phyloP scores from a whole-genome alignment of 2,113 vertebrate species.

The Peromyscus maniculatus region DNA sequence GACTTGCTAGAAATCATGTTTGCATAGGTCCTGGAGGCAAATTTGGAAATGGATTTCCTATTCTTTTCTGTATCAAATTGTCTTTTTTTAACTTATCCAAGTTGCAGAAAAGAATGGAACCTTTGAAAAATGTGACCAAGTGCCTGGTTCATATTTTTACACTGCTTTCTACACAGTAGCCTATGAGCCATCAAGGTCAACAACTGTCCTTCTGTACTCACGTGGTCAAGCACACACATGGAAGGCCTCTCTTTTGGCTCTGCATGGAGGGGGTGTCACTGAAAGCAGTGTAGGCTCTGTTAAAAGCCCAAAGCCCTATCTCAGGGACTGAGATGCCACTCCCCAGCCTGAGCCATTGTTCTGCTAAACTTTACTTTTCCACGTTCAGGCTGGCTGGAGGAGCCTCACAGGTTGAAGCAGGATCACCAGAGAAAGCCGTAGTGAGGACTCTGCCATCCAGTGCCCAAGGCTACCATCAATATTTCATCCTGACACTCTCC shows the following conservation, averaged over 20 bases:
- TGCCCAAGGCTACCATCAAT: conserved; percentile 57
- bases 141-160: not conserved
- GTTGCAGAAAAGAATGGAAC: not conserved
- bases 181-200: not conserved
- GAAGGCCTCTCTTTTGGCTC: not conserved
- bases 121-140: not conserved
- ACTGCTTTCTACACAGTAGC: not conserved
- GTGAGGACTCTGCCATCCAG: not conserved
- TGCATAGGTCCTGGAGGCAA: not conserved
- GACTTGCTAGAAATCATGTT: not conserved
- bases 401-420: not conserved
- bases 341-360: not conserved
- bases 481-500: conserved; percentile 40
- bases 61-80: not conserved
- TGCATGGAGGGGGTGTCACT: not conserved
- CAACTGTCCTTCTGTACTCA: not conserved
- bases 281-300: conserved; percentile 23
- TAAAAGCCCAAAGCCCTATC: conserved; percentile 27
- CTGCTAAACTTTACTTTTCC: not conserved
- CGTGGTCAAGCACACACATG: not conserved
- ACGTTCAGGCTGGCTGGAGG: not conserved
- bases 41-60: not conserved
- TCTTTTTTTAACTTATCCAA: not conserved
- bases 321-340: not conserved
- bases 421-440: not conserved